Evolutionary conservation across 2,113 vertebrate genomes (phyloP).

Genomic region (Phyllostomus hastatus): DNA sequence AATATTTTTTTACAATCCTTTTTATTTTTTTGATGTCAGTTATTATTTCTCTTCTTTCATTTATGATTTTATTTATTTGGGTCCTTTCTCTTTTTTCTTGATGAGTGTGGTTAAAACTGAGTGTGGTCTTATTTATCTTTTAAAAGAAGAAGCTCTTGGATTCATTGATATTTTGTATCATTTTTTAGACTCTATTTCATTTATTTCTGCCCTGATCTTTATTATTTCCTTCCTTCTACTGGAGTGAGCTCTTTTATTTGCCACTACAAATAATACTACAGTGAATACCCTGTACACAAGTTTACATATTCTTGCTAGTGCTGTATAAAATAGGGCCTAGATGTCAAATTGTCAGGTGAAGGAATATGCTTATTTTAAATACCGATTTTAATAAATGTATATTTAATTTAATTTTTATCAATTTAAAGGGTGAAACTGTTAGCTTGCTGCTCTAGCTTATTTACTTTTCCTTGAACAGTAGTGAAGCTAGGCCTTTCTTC

Average conservation of each 20-base stretch:
- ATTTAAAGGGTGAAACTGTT: not conserved
- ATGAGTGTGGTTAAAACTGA: too few species aligned
- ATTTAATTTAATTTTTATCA: not conserved
- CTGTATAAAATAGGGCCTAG: not conserved
- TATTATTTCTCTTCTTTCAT: too few species aligned
- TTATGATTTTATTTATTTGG: too few species aligned
- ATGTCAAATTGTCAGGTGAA: not conserved
- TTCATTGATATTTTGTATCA: too few species aligned
- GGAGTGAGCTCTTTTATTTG: not conserved
- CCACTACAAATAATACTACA: not conserved
- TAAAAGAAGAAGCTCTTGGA: too few species aligned
- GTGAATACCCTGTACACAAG: not conserved
- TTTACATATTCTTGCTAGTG: not conserved
- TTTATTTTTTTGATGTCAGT: too few species aligned
- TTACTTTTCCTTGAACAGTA: not conserved
- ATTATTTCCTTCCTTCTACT: too few species aligned
- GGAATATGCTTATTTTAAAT: not conserved
- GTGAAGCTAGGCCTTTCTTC: not conserved
- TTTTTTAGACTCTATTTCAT: too few species aligned
- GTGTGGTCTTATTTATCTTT: too few species aligned
- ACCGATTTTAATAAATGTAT: not conserved
- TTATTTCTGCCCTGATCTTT: too few species aligned
- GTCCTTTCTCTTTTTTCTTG: too few species aligned
- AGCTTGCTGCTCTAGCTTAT: not conserved
- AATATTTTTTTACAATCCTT: too few species aligned